Evolutionary conservation across 2,888 invertebrate species (phyloP), one percentile per base, ranked within the genome.

Genomic region (Nasonovia ribisnigri): DNA sequence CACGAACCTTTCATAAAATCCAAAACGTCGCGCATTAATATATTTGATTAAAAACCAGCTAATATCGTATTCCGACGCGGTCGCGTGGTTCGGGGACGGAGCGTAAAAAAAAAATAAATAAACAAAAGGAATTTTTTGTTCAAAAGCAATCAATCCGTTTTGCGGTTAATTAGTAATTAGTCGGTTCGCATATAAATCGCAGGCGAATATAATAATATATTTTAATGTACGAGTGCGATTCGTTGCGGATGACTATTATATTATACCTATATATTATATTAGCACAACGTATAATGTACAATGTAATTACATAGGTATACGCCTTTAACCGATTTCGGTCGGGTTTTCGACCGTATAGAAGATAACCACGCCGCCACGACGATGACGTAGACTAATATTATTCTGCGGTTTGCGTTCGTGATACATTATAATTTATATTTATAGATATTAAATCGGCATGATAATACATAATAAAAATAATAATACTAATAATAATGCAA

Each of bases 1-100:
- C 36, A 77, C 77, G 36, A 36, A 77, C 20, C 36, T 86, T 46
- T 43, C 43, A 46, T 48, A 86, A 86, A 86, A 86, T 46, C 43
- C 86, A 86, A 77, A 86, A 86, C 86, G 29, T 48, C 46, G 46
- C 13, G 16, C 26, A 46, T 86, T 46, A 46, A 46, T 86, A 86
- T 84, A 86, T 48, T 86, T 86, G 86, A 86, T 86, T 86, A 86
- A 86, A 86, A 86, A 86, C 43, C 29, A 43, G 43, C 77, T 84
- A 84, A 84, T 84, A 43, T 43, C 84, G 84, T 84, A 84, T 84
- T 84, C 84, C 43, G 84, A 84, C 10, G 11, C 43, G 13, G 84
- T 84, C 43, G 77, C 36, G 36, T 36, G 3, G 11, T 11, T 43
- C 84, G 77, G 77, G 77, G 77, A 77, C 43, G 84, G 11, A 43